Evolutionary conservation across 2,888 invertebrate species (phyloP).

Genomic region (Cremastinae sp.): DNA sequence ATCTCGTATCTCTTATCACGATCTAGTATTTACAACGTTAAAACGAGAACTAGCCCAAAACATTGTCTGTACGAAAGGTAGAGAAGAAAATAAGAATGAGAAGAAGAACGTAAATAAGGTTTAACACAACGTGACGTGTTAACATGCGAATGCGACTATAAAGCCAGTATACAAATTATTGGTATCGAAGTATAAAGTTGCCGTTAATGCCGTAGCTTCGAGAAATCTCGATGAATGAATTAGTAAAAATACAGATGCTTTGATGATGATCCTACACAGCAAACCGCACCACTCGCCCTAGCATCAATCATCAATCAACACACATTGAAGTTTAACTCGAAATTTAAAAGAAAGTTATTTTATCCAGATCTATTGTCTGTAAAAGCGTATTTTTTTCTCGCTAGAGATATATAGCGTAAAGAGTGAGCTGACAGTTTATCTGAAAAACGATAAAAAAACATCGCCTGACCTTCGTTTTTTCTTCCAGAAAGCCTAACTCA

Average conservation of each 20-base stretch:
- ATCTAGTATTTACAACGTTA: too few species aligned
- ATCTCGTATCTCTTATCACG: too few species aligned
- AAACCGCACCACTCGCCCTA: slow-evolving; percentile 72
- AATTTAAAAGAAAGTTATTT: background rate
- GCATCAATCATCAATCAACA: slow-evolving; percentile 37
- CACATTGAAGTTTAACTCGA: slow-evolving; percentile 3
- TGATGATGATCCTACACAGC: slow-evolving; percentile 67
- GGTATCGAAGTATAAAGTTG: slow-evolving; percentile 39
- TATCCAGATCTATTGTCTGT: too few species aligned
- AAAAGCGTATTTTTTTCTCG: too few species aligned
- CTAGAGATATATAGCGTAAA: too few species aligned
- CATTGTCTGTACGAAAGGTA: too few species aligned
- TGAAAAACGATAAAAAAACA: too few species aligned
- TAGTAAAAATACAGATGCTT: slow-evolving; percentile 9
- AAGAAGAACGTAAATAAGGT: slow-evolving; percentile 27
- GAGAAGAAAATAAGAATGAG: slow-evolving; percentile 3
- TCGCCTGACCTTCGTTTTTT: background rate
- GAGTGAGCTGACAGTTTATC: too few species aligned
- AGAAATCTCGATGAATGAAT: slow-evolving; percentile 17
- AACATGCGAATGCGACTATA: slow-evolving; percentile 46
- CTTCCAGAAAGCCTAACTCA: slow-evolving; percentile 23
- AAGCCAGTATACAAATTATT: slow-evolving; percentile 36
- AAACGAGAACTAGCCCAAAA: too few species aligned
- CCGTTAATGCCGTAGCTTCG: slow-evolving; percentile 26
- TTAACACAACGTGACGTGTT: slow-evolving; percentile 28